These are phyloP conservation scores for Coptodon rendalli DNA, from an alignment of 2,113 vertebrate genomes.

Conservation along the genomic window DNA sequence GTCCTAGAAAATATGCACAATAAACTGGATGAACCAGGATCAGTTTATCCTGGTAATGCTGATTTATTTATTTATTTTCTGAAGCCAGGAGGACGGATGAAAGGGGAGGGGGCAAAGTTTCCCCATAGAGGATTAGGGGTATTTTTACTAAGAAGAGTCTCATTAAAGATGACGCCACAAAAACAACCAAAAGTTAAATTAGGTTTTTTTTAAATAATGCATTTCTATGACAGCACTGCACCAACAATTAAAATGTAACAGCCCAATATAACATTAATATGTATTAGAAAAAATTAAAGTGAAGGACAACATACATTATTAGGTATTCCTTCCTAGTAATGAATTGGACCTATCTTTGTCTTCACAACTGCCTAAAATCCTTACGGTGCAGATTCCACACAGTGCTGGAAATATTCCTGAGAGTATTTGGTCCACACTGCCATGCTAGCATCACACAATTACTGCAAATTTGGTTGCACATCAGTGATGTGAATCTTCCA, in stretches of 20 bases:
- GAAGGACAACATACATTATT: not conserved
- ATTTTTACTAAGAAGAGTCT: not conserved
- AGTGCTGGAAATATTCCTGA: not conserved
- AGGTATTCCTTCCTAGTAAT: not conserved
- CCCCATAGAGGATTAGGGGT: not conserved
- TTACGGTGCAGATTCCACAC: not conserved
- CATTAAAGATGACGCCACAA: not conserved
- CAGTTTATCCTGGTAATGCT: not conserved
- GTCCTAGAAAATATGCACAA: not conserved
- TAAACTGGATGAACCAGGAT: not conserved
- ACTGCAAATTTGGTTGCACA: not conserved
- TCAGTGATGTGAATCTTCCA: not conserved
- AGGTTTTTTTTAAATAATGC: rapidly evolving
- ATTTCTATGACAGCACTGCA: not conserved
- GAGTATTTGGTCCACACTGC: not conserved
- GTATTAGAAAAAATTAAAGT: not conserved
- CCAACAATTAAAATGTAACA: not conserved
- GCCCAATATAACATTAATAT: not conserved
- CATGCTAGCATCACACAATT: not conserved
- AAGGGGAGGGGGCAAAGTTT: not conserved
- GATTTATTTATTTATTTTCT: not conserved
- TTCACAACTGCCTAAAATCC: not conserved
- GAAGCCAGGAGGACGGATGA: not conserved
- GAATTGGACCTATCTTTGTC: not conserved
- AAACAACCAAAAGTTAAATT: not conserved